Base-by-base conservation (phyloP, 1,140 invertebrate species). In the Formica selysi region DNA sequence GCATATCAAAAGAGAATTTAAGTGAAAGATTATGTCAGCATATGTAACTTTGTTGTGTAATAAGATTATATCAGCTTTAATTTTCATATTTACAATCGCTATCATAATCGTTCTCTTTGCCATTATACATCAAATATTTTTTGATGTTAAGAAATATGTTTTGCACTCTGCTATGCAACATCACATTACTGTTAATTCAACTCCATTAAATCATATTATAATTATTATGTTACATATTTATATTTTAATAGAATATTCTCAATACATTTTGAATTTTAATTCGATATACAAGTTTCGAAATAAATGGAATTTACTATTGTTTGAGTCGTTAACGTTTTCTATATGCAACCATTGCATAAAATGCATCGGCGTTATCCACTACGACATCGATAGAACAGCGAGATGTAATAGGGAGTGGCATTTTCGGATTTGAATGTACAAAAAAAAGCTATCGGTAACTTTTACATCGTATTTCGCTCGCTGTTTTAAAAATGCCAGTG, bases 401-500 rank as follows among this genome's bases (percentile, higher is more conserved):
- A 54, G 86, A 64, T 59, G 44, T 48, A 59, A 73, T 29, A 41
- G 44, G 32, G 26, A 74, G 13, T 51, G 84, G 26, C 13, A 74
- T 86, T 48, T 80, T 68, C 11, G 32, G 41, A 38, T 16, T 86
- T 73, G 68, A 83, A 61, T 62, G 32, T 19, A 73, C 29, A 38
- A 8, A 65, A 67, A 41, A 61, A 57, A 29, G 16, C 11, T 44
- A 22, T 61, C 38, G 41, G 26, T 48, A 41, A 70, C 32, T 32
- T 19, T 80, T 57, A 57, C 59, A 22, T 38, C 57, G 16, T 38
- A 73, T 59, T n/a, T 29, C 44, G n/a, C 44, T 44, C 57, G 48
- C 70, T 44, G 83, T 86, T 89, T 76, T 88, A 61, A 59, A 85
- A 85, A 89, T 67, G 81, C 51, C 68, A 54, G 54, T 85, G 73